A percentile compares a stretch with the other conserved stretches of the same genome.
phyloP scores from a whole-genome alignment of 2,113 vertebrate genomes.

The Caranx ignobilis region DNA sequence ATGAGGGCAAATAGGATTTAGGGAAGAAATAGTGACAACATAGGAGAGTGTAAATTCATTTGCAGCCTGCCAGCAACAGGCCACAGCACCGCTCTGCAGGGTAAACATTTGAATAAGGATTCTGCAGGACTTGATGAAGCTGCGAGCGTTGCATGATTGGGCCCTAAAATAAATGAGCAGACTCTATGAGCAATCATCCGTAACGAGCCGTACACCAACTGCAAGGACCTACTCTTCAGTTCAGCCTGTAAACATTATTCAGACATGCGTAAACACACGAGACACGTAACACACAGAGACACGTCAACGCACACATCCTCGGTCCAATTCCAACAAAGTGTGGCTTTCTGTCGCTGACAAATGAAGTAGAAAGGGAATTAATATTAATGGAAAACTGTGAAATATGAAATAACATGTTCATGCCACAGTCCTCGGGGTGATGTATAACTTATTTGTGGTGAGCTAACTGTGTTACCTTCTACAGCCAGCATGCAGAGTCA shows the following conservation, averaged over 20 bases:
- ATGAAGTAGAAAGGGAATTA: slow-evolving; percentile 25
- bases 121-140: slow-evolving; percentile 13
- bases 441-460: slow-evolving; percentile 60
- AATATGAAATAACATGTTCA: slow-evolving; percentile 45
- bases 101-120: slow-evolving; percentile 32
- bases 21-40: slow-evolving; percentile 5
- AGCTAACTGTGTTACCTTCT: slow-evolving; percentile 36
- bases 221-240: background rate
- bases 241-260: background rate
- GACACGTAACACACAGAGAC: background rate
- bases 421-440: slow-evolving; percentile 31
- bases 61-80: slow-evolving; percentile 11
- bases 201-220: background rate
- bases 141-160: slow-evolving; percentile 1
- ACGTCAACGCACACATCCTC: background rate
- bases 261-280: background rate
- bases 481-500: slow-evolving; percentile 18
- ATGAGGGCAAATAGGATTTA: slow-evolving; percentile 24
- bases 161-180: slow-evolving; percentile 14
- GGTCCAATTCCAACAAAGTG: slow-evolving; percentile 17
- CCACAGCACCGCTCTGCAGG: slow-evolving; percentile 12
- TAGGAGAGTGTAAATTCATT: slow-evolving; percentile 2
- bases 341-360: slow-evolving; percentile 18
- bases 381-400: slow-evolving; percentile 43
- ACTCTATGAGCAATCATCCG: background rate